These are phyloP conservation scores for Chalcosyrphus nemorum DNA, from an alignment of 2,888 invertebrate genomes.

Conservation along the genomic window DNA sequence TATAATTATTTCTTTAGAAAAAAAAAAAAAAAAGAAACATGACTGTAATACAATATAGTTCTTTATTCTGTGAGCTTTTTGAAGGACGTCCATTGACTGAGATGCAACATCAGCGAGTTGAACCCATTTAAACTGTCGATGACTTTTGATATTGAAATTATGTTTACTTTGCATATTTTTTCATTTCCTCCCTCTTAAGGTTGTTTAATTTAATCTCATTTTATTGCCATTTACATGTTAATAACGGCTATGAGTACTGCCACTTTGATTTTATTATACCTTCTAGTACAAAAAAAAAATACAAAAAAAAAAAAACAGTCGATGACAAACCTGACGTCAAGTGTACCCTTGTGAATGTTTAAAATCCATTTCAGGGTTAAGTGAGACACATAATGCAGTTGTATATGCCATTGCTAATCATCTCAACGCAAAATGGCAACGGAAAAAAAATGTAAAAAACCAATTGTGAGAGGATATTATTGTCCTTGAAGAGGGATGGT, in stretches of 20 bases:
- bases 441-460: background rate
- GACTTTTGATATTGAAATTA: conserved; percentile 75
- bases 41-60: conserved; percentile 34
- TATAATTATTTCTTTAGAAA: conserved; percentile 57
- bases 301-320: no score
- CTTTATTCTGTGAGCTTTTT: conserved; percentile 31
- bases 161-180: conserved; percentile 31
- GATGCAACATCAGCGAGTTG: conserved; percentile 40
- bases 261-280: conserved; percentile 60
- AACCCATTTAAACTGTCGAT: conserved; percentile 74
- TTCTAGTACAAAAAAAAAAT: no score
- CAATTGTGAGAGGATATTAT: conserved; percentile 48
- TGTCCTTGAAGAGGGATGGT: conserved; percentile 55
- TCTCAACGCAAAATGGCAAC: background rate
- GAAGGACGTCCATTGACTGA: conserved; percentile 76
- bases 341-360: conserved; percentile 39
- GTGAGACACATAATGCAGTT: conserved; percentile 34
- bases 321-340: conserved; percentile 1
- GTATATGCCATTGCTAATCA: conserved; percentile 9
- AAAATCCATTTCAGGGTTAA: conserved; percentile 52
- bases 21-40: conserved; percentile 5
- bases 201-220: conserved; percentile 50
- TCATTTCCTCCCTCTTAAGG: conserved; percentile 17
- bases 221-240: conserved; percentile 52
- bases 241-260: conserved; percentile 30